phyloP scores from a whole-genome alignment of 2,888 invertebrate genomes.

The Selenia dentaria region DNA sequence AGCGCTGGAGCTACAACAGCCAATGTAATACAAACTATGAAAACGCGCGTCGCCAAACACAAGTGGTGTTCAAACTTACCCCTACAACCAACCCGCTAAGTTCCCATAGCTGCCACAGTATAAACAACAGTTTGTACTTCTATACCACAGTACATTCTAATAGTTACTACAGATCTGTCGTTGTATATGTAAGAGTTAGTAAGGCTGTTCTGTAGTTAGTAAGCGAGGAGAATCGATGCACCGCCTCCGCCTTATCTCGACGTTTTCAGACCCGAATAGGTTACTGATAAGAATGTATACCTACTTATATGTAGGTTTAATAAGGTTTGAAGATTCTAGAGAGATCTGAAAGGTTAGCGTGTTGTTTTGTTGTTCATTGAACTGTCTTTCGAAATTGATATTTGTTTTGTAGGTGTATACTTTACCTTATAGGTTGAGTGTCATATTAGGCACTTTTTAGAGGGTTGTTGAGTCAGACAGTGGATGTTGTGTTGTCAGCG shows the following conservation, averaged over 20 bases:
- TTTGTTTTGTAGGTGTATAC: no score
- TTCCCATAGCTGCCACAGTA: not conserved
- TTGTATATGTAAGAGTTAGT: not conserved
- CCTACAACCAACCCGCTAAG: not conserved
- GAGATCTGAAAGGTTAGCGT: no score
- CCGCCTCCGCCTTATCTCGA: slow-evolving; percentile 4
- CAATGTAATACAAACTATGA: not conserved
- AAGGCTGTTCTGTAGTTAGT: slow-evolving; percentile 2
- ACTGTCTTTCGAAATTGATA: no score
- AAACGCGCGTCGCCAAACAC: not conserved
- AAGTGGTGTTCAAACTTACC: not conserved
- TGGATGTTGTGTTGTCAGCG: no score
- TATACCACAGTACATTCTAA: not conserved
- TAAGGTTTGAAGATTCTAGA: not conserved
- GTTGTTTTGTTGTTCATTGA: no score
- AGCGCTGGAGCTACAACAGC: no score
- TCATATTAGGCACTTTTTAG: no score
- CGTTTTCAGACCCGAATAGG: slow-evolving; percentile 1
- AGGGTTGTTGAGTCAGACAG: no score
- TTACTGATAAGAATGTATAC: not conserved
- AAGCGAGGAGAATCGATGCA: slow-evolving; percentile 8
- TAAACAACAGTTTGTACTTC: not conserved
- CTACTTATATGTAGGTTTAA: not conserved
- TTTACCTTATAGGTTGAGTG: no score
- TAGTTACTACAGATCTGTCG: not conserved